A percentile compares a stretch with the other conserved stretches of the same genome.
These are phyloP conservation scores for Lasioglossum oenotherae DNA, from an alignment of 2,888 invertebrate genomes.

Conservation along the genomic window DNA sequence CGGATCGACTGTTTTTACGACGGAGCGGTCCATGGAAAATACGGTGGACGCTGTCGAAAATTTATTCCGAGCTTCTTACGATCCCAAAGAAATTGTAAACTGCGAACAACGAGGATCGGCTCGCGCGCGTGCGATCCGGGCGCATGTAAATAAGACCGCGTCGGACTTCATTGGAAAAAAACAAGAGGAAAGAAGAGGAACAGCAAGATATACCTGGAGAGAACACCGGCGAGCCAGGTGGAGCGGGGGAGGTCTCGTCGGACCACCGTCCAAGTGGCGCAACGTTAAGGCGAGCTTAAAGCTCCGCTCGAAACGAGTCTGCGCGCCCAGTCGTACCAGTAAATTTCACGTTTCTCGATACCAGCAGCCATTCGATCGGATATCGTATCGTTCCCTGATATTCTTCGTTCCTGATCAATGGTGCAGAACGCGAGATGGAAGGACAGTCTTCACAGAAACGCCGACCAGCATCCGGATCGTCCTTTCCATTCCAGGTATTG, in stretches of 20 bases:
- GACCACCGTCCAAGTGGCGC: conserved; percentile 47
- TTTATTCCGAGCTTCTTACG: not conserved
- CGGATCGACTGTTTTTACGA: conserved; percentile 29
- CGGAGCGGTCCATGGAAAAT: conserved; percentile 33
- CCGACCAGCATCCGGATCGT: conserved; percentile 41
- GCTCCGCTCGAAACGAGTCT: conserved; percentile 52
- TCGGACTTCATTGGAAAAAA: conserved; percentile 19
- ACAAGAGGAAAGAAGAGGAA: conserved; percentile 8
- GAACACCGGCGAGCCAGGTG: conserved; percentile 11
- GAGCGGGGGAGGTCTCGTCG: conserved; percentile 18
- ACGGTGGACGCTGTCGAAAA: conserved; percentile 13
- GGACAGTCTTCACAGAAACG: conserved; percentile 46
- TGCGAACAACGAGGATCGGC: not conserved
- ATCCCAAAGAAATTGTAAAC: not conserved
- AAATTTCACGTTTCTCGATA: conserved; percentile 70
- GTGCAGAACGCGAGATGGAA: conserved; percentile 45
- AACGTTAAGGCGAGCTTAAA: conserved; percentile 53
- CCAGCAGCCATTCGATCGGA: conserved; percentile 58
- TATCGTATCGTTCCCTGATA: conserved; percentile 62
- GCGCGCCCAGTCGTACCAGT: conserved; percentile 51
- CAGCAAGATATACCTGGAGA: not conserved
- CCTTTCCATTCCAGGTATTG: conserved; percentile 24
- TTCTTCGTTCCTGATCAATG: conserved; percentile 63
- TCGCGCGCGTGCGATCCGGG: not conserved
- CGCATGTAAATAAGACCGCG: conserved; percentile 15